These are phyloP conservation scores for Tupiocoris notatus DNA, from an alignment of 2,888 invertebrate species.

Conservation along the genomic window DNA sequence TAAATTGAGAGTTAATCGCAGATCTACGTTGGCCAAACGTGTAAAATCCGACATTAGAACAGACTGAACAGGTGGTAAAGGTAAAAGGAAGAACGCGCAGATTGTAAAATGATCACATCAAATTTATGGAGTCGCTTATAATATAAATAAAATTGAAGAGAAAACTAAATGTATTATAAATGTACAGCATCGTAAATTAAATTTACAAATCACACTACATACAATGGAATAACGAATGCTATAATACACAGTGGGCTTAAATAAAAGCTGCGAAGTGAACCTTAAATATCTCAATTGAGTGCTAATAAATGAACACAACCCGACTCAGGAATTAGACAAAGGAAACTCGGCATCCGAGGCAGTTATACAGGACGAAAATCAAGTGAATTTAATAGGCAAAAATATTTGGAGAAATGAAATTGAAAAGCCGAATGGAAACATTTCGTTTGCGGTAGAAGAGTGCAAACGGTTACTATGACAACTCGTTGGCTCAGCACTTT, in stretches of 20 bases:
- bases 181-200: not conserved
- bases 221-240: not conserved
- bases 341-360: too few relatives aligned
- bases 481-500: not conserved
- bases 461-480: not conserved
- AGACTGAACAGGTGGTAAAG: too few relatives aligned
- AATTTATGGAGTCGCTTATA: not conserved
- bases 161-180: not conserved
- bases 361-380: too few relatives aligned
- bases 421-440: too few relatives aligned
- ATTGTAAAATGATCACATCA: not conserved
- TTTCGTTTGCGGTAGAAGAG: too few relatives aligned
- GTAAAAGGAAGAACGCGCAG: not conserved
- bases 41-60: too few relatives aligned
- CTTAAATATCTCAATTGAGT: not conserved
- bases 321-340: too few relatives aligned
- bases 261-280: not conserved
- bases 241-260: not conserved
- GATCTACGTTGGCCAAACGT: too few relatives aligned
- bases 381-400: not conserved
- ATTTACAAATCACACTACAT: not conserved
- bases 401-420: not conserved
- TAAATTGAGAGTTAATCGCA: too few relatives aligned
- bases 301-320: too few relatives aligned
- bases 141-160: not conserved